These are phyloP conservation scores for Myotis pilosus DNA, from an alignment of 2,797 vertebrate species.

Conservation along the genomic window DNA sequence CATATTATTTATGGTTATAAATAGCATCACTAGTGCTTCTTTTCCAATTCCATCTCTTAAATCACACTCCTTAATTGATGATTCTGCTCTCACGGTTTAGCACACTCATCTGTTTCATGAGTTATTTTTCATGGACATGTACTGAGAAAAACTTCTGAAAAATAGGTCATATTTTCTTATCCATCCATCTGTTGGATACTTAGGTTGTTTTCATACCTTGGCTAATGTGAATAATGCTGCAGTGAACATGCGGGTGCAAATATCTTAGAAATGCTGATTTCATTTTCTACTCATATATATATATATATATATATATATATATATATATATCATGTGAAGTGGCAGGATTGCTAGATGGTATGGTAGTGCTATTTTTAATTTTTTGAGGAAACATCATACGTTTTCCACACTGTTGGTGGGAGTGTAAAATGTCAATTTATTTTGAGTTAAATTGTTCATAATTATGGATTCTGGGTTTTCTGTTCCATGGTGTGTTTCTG, in stretches of 20 bases:
- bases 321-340: neutral
- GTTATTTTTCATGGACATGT: conserved; percentile 37
- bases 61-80: conserved; percentile 44
- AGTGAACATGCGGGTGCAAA: neutral
- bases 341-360: neutral
- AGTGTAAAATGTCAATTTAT: neutral
- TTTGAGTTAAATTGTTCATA: neutral
- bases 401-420: neutral
- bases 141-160: neutral
- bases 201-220: neutral
- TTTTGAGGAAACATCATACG: neutral
- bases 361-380: neutral
- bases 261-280: neutral
- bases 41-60: conserved; percentile 48
- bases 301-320: neutral
- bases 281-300: neutral
- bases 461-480: neutral
- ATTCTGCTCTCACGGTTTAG: neutral
- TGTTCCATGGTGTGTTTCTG: neutral
- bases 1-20: conserved; percentile 48
- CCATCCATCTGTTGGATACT: neutral
- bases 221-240: neutral
- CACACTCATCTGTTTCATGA: conserved; percentile 43
- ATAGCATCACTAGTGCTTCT: neutral
- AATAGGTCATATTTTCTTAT: neutral